Conservation (phyloP, 1,140 invertebrate species). For the Drosophila serrata region DNA sequence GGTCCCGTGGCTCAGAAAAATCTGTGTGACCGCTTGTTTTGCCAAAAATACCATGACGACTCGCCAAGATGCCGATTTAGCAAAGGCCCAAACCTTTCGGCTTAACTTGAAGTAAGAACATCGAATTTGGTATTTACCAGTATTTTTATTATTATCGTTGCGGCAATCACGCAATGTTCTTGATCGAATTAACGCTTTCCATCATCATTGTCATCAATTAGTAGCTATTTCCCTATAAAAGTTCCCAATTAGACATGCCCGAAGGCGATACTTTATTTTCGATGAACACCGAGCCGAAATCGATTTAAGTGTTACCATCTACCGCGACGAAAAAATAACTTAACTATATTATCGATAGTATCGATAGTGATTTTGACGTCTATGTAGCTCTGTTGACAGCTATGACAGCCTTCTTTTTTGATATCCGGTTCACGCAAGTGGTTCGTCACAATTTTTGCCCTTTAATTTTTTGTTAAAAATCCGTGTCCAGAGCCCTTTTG, state of each 20-base stretch:
- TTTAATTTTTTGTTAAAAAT: constrained; percentile 31
- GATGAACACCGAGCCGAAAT: no score
- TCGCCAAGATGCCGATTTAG: not conserved
- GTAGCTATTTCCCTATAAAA: no score
- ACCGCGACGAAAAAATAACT: not conserved
- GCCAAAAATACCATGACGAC: not conserved
- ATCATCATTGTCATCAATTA: no score
- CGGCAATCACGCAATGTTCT: not conserved
- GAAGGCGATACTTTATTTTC: no score
- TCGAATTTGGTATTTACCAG: not conserved
- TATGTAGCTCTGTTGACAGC: constrained; percentile 50
- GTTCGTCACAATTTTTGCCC: constrained; percentile 58
- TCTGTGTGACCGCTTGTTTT: not conserved
- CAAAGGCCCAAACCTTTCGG: not conserved
- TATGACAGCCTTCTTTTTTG: constrained; percentile 71
- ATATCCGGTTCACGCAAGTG: constrained; percentile 83
- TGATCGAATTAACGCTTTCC: not conserved
- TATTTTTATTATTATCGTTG: no score
- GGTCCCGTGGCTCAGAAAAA: constrained; percentile 14
- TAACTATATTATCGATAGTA: not conserved
- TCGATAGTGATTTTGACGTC: constrained; percentile 5
- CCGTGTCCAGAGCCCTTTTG: not conserved
- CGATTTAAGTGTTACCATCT: not conserved
- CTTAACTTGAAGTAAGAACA: not conserved
- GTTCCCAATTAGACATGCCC: no score